A percentile compares a stretch with the other conserved stretches of the same genome.
Conservation (phyloP, 1,140 invertebrate genomes). For the Eurytemora carolleeae region DNA sequence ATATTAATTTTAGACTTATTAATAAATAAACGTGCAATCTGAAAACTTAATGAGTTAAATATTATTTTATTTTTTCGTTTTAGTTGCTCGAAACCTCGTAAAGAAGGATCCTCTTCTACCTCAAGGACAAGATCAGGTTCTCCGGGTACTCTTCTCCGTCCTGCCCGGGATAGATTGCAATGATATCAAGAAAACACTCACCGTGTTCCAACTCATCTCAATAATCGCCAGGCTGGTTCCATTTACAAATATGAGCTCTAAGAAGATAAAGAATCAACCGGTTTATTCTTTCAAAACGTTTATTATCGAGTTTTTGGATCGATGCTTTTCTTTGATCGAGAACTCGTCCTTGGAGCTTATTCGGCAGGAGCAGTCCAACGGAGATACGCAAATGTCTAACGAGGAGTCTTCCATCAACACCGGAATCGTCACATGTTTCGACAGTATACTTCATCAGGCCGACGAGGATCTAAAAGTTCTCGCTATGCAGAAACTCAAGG, state of each 20-base stretch:
- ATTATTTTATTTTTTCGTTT: too few relatives aligned
- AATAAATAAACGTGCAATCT: too few relatives aligned
- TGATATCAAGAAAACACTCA: constrained; percentile 59
- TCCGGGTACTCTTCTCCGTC: constrained; percentile 52
- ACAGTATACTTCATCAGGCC: constrained; percentile 40
- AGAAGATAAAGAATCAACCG: constrained; percentile 45
- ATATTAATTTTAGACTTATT: too few relatives aligned
- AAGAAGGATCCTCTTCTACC: constrained; percentile 41
- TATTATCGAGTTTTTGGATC: constrained; percentile 61
- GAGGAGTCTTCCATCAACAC: too few relatives aligned
- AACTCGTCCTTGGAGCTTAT: constrained; percentile 44
- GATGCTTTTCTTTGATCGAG: constrained; percentile 48
- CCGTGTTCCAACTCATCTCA: constrained; percentile 54
- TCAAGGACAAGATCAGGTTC: constrained; percentile 54
- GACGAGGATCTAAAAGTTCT: constrained; percentile 37
- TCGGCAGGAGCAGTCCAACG: too few relatives aligned
- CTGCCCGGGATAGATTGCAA: constrained; percentile 78
- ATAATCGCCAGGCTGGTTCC: constrained; percentile 53
- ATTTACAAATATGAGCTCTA: constrained; percentile 53
- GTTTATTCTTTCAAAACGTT: constrained; percentile 73
- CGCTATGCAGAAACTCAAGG: constrained; percentile 47
- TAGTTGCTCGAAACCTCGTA: constrained; percentile 45
- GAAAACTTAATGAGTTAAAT: too few relatives aligned
- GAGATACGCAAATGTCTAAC: too few relatives aligned
- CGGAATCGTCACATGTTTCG: too few relatives aligned